Evolutionary conservation across 2,113 vertebrate genomes (phyloP), one percentile per base, ranked within the genome.

Genomic region (Spermophilus dauricus): DNA sequence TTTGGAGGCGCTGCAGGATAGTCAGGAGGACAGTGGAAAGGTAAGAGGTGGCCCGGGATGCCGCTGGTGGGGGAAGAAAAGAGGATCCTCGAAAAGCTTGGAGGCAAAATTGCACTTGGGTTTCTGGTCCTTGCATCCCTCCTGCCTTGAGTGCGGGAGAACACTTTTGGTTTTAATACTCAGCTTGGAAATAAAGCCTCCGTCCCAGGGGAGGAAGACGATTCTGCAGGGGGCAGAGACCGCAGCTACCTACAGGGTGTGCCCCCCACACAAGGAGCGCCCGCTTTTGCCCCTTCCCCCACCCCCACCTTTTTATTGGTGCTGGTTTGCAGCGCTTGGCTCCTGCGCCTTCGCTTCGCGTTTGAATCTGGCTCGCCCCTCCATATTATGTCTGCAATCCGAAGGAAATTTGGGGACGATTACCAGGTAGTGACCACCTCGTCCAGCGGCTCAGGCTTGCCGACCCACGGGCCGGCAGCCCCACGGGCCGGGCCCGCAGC

Each of bases 381-480:
- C 98, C 99, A 97, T 99, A 99, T 99, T 99, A 99, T 99, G 99
- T 99, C 99, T 99, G 99, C 99, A 98, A 99, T 99, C 98, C 99
- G 99, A 98, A 99, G 99, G 99, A 99, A 99, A 99, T 99, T 99
- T 98, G 99, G 99, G 98, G 99, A 99, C 98, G 99, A 99, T 97
- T 99, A 99, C 98, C 99, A 99, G 99, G 99, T 99, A 99, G 99
- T 99, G 99, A 99, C 99, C 99, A 99, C 99, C 97, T 99, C 99
- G 82, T 99, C 99, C 78, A 99, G 99, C 98, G 99, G 99, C 90
- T 99, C 99, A 45, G 99, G 99, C 97, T 99, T 99, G 98, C 99
- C 98, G 69, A 96, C 97, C 85, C 97, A 97, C 97, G 98, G 97
- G 10, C 97, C 98, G 12, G 97, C 99, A 98, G 69, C 96, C 97